phyloP scores from a whole-genome alignment of 2,888 invertebrate species.

The Phengaris alcon region DNA sequence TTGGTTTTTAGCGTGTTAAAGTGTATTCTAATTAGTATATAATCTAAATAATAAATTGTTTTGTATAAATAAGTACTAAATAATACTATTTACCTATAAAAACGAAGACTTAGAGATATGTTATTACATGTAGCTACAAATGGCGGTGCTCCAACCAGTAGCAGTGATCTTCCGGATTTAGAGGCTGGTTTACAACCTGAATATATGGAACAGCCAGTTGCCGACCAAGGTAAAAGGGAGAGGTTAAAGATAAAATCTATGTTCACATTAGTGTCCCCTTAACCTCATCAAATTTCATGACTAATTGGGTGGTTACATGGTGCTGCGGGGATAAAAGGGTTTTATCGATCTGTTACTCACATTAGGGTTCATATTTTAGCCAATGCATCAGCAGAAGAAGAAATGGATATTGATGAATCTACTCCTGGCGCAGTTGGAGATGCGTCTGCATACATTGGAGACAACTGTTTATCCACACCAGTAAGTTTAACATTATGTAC shows the following conservation, averaged over 20 bases:
- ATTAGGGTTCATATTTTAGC: slow-evolving; percentile 40
- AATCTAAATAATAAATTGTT: background rate
- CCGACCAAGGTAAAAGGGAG: slow-evolving; percentile 54
- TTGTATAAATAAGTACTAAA: background rate
- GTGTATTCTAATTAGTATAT: background rate
- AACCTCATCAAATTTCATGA: slow-evolving; percentile 13
- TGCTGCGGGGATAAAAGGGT: background rate
- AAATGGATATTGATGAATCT: slow-evolving; percentile 73
- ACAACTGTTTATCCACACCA: slow-evolving; percentile 73
- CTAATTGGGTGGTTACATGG: slow-evolving; percentile 20
- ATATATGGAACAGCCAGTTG: slow-evolving; percentile 51
- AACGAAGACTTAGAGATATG: slow-evolving; percentile 32
- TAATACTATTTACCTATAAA: background rate
- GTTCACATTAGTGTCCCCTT: slow-evolving; percentile 4
- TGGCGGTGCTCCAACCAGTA: slow-evolving; percentile 66
- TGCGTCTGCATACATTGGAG: slow-evolving; percentile 71
- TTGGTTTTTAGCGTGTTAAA: background rate
- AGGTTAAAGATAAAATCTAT: slow-evolving; percentile 18
- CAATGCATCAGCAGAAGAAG: slow-evolving; percentile 64
- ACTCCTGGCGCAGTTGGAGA: slow-evolving; percentile 60
- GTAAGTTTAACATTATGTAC: slow-evolving; percentile 49
- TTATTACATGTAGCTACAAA: slow-evolving; percentile 53
- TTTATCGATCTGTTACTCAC: background rate
- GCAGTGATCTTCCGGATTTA: slow-evolving; percentile 64
- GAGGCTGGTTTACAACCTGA: slow-evolving; percentile 54